Percentiles rank a stretch among this genome's conserved stretches.
Conservation (phyloP, 2,797 vertebrate genomes). For the Neosilurus hyrtlii region DNA sequence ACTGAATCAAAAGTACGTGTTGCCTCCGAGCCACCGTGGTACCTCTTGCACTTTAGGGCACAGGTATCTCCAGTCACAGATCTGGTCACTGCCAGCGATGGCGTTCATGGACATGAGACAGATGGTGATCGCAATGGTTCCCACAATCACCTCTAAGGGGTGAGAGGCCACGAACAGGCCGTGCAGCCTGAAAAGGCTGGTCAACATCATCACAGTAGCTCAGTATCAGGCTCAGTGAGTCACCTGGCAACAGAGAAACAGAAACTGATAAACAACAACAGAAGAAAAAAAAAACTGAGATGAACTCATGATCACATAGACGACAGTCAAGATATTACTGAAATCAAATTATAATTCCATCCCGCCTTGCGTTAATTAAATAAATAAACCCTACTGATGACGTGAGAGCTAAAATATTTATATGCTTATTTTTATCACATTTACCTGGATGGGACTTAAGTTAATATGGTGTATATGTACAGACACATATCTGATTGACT, state of each 20-base stretch:
- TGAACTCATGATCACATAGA: not conserved
- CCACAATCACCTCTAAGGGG: constrained; percentile 97
- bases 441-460: too few relatives aligned
- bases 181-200: constrained; percentile 86
- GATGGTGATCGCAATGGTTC: constrained; percentile 92
- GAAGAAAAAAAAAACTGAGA: not conserved
- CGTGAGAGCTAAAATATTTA: too few relatives aligned
- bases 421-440: too few relatives aligned
- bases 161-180: constrained; percentile 95
- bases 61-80: constrained; percentile 95
- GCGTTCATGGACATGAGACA: constrained; percentile 99
- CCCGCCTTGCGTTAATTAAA: too few relatives aligned
- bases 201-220: constrained; percentile 76
- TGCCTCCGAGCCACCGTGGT: constrained; percentile 61
- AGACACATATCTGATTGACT: too few relatives aligned
- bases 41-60: constrained; percentile 95
- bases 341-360: too few relatives aligned
- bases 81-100: constrained; percentile 91
- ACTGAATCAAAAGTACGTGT: not conserved
- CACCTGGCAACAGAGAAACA: constrained; percentile 24
- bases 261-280: not conserved
- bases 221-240: not conserved
- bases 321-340: not conserved
- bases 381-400: too few relatives aligned
- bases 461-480: too few relatives aligned